A percentile compares a stretch with the other conserved stretches of the same genome.
phyloP scores from a whole-genome alignment of 2,888 invertebrate genomes.

The Zele albiditarsus region DNA sequence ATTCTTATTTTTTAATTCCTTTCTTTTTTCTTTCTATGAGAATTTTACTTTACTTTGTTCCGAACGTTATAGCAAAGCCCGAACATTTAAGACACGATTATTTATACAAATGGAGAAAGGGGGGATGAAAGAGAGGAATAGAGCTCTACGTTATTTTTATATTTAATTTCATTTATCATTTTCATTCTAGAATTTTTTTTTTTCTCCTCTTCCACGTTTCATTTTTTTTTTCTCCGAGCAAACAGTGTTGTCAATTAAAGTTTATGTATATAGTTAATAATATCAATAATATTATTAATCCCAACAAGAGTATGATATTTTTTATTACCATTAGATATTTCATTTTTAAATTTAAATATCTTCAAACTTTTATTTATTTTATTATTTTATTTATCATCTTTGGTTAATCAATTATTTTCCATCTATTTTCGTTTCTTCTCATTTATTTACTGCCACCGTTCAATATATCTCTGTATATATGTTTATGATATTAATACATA shows the following conservation, averaged over 20 bases:
- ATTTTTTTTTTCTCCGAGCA: conserved; percentile 65
- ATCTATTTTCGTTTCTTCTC: conserved; percentile 44
- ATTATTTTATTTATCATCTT: conserved; percentile 45
- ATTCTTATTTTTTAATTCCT: neutral
- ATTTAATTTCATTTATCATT: neutral
- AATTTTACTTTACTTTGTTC: neutral
- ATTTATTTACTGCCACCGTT: conserved; percentile 26
- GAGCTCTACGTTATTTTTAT: conserved; percentile 41
- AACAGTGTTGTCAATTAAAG: conserved; percentile 67
- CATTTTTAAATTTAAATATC: conserved; percentile 47
- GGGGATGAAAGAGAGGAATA: neutral
- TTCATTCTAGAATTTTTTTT: conserved; percentile 47
- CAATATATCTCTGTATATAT: conserved; percentile 60
- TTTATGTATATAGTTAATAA: conserved; percentile 65
- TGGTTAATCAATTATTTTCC: conserved; percentile 37
- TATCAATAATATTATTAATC: conserved; percentile 65
- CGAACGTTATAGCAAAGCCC: conserved; percentile 50
- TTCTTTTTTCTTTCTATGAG: neutral
- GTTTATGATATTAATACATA: conserved; percentile 49
- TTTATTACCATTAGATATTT: conserved; percentile 56
- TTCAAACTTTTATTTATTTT: conserved; percentile 42
- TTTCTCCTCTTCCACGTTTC: conserved; percentile 47
- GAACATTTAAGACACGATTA: conserved; percentile 65
- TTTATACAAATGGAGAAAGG: conserved; percentile 61
- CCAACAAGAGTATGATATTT: conserved; percentile 67